Conservation (phyloP, 2,888 invertebrate genomes). For the Pseudoips prasinana region DNA sequence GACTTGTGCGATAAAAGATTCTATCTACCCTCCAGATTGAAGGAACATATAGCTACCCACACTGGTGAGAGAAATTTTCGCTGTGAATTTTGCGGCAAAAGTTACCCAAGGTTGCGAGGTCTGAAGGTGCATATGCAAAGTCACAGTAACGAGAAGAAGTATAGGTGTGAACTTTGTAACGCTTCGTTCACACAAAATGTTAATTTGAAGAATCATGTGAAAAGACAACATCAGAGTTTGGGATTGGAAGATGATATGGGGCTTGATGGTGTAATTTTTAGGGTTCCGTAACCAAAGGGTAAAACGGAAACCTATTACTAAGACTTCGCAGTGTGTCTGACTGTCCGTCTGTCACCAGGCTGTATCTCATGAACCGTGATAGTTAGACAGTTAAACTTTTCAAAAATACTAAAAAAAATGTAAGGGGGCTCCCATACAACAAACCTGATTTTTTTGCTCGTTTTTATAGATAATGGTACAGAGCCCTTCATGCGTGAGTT, state of each 20-base stretch:
- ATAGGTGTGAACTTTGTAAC: slow-evolving; percentile 73
- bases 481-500: no score
- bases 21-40: slow-evolving; percentile 64
- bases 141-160: slow-evolving; percentile 78
- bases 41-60: slow-evolving; percentile 70
- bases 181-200: slow-evolving; percentile 80
- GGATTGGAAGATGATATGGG: slow-evolving; percentile 31
- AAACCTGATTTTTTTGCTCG: no score
- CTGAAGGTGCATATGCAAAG: slow-evolving; percentile 80
- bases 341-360: no score
- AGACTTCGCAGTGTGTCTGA: no score
- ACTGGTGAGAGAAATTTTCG: slow-evolving; percentile 69
- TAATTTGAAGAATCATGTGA: slow-evolving; percentile 81
- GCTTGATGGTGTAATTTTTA: no score
- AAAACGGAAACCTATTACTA: no score
- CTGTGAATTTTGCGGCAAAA: slow-evolving; percentile 68
- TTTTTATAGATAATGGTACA: no score
- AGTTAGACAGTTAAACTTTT: no score
- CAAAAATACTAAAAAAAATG: no score
- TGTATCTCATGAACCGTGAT: no score
- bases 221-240: slow-evolving; percentile 58
- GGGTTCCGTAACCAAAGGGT: no score
- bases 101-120: slow-evolving; percentile 60
- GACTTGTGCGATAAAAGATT: slow-evolving; percentile 78
- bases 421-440: no score